Evolutionary conservation across 2,797 vertebrate species (phyloP), one percentile per base, ranked within the genome.

Genomic region (Chromis chromis): DNA sequence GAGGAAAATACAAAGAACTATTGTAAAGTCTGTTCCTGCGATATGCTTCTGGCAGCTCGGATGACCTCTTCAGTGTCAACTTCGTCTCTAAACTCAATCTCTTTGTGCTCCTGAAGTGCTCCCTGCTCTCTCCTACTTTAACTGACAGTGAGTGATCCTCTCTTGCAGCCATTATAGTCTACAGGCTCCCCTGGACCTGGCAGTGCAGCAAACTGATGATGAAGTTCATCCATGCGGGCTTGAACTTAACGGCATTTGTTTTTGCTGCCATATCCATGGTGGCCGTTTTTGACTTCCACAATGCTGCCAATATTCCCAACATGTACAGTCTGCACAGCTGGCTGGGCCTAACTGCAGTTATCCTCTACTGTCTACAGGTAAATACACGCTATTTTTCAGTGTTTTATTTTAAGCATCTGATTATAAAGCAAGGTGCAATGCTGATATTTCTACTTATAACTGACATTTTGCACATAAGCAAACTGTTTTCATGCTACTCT

Each of bases 261-360:
- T 93, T 97, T 22, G 94, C 90, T 9, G 91, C 95, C 31, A 86
- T 98, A 76, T 70, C 97, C 22, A 57, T 97, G 84, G 95, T 97
- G 81, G 96, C 98, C 0, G 98, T 93, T 65, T 99, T 99, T 92
- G 97, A 99, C 16, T 97, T 89, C 88, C 98, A 98, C 92, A 97
- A 97, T 53, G 63, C 73, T 71, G 71, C 44, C 8, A 90, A 82
- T 1, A 97, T 96, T 79, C 95, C 97, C 72, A 97, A 99, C 88
- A 97, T 99, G 97, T 99, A 99, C 93, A 99, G 97, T 78, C 92
- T 99, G 71, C 98, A 99, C 93, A 99, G 98, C 94, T 99, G 98
- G 98, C 71, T 99, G 78, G 98, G 98, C 9, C 87, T 99, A 84
- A 16, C 50, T 14, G 95, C 88, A 39, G 88, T 98, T 57, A 90